These are phyloP conservation scores for Calycopis cecrops DNA, from an alignment of 1,140 invertebrate genomes.

Conservation along the genomic window DNA sequence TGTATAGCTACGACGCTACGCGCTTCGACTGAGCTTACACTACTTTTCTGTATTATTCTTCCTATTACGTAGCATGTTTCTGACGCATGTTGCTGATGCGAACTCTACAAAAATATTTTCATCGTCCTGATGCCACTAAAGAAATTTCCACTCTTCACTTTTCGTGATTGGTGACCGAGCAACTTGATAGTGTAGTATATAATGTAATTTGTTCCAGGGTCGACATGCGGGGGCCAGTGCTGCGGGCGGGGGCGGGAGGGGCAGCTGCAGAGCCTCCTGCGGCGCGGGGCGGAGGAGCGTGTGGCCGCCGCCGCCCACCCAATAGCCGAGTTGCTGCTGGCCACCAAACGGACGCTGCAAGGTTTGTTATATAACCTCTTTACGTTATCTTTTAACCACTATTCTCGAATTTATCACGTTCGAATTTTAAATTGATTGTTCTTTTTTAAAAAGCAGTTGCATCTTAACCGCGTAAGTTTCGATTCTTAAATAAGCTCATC, in stretches of 20 bases:
- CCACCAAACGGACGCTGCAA: constrained; percentile 78
- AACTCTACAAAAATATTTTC: too few relatives aligned
- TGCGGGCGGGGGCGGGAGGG: constrained; percentile 76
- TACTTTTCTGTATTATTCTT: too few relatives aligned
- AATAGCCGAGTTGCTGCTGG: constrained; percentile 78
- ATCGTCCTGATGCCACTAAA: too few relatives aligned
- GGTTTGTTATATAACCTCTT: constrained; percentile 63
- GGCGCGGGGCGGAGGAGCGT: constrained; percentile 68
- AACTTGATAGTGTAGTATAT: constrained; percentile 8
- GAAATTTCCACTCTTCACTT: too few relatives aligned
- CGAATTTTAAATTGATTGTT: constrained; percentile 2
- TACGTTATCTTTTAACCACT: background rate
- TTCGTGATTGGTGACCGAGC: background rate
- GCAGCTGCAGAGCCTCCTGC: constrained; percentile 55
- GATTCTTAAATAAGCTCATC: too few relatives aligned
- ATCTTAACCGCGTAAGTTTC: too few relatives aligned
- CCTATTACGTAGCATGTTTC: too few relatives aligned
- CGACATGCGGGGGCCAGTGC: constrained; percentile 77
- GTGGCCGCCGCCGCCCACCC: constrained; percentile 78
- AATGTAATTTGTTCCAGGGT: constrained; percentile 46
- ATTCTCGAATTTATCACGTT: background rate
- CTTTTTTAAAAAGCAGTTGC: background rate
- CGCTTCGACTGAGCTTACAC: too few relatives aligned
- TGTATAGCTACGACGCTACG: too few relatives aligned
- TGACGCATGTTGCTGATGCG: too few relatives aligned